Evolutionary conservation across 2,113 vertebrate species (phyloP).

Genomic region (Cynocephalus volans): DNA sequence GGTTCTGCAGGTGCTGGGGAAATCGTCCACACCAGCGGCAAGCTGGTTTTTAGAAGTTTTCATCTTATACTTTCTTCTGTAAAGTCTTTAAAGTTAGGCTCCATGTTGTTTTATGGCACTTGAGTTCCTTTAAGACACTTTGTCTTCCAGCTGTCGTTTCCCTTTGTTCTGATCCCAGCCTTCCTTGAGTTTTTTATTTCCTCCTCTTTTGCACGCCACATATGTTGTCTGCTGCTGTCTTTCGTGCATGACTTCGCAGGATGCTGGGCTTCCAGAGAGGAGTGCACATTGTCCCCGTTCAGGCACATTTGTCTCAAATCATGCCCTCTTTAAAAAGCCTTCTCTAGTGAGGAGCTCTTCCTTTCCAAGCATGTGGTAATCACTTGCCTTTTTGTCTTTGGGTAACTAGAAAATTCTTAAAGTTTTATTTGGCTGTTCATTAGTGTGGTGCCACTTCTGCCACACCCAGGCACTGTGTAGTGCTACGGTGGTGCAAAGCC

Average conservation of each 20-base stretch:
- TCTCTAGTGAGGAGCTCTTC: background rate
- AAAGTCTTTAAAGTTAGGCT: background rate
- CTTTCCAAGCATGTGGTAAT: background rate
- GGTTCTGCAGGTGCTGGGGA: background rate
- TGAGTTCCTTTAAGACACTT: background rate
- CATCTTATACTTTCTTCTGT: background rate
- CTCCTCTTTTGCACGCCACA: background rate
- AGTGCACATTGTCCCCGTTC: rapidly evolving
- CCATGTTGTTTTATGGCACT: background rate
- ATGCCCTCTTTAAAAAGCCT: background rate
- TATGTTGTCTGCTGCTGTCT: background rate
- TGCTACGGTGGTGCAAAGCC: background rate
- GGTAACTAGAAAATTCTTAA: background rate
- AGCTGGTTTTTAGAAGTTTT: background rate
- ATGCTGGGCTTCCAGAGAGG: background rate
- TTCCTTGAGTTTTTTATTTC: constrained; percentile 25
- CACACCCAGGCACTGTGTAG: background rate
- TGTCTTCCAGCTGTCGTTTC: background rate
- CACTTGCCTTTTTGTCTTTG: background rate
- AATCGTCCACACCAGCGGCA: rapidly evolving
- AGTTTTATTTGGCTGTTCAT: background rate
- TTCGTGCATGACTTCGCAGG: background rate
- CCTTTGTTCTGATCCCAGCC: constrained; percentile 30
- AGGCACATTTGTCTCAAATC: background rate
- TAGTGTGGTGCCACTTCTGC: background rate